Evolutionary conservation across 2,797 vertebrate genomes (phyloP).

Genomic region (Coendou prehensilis): DNA sequence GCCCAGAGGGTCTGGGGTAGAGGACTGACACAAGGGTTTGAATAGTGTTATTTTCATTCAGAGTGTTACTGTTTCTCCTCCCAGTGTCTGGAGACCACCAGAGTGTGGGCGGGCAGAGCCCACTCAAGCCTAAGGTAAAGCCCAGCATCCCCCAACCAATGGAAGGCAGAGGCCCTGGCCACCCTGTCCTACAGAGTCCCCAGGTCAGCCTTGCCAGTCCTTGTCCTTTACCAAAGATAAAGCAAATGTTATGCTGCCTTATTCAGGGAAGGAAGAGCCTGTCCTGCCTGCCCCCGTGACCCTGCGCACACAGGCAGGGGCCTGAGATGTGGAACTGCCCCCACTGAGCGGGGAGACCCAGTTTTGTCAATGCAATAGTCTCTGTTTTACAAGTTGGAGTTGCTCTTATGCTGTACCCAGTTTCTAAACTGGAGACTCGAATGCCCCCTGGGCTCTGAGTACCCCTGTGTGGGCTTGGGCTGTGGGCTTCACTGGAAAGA

Average conservation of each 20-base stretch:
- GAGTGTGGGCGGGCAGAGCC: constrained; percentile 58
- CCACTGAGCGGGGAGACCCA: constrained; percentile 21
- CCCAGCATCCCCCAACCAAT: constrained; percentile 25
- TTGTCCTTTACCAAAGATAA: constrained; percentile 83
- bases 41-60: constrained; percentile 82
- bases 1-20: constrained; percentile 29
- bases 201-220: constrained; percentile 70
- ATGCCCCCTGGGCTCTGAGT: constrained; percentile 66
- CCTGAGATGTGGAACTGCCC: constrained; percentile 59
- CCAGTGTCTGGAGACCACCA: constrained; percentile 69
- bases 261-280: constrained; percentile 80
- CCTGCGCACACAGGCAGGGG: constrained; percentile 25
- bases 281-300: constrained; percentile 57
- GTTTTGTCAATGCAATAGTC: constrained; percentile 83
- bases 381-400: constrained; percentile 82
- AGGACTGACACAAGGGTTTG: constrained; percentile 62
- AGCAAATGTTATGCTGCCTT: constrained; percentile 83
- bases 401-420: constrained; percentile 79
- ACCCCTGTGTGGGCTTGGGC: constrained; percentile 30
- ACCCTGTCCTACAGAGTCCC: background rate
- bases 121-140: constrained; percentile 66
- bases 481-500: constrained; percentile 62
- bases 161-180: constrained; percentile 63
- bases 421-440: constrained; percentile 75
- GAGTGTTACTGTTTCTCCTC: constrained; percentile 78